Evolutionary conservation across 2,888 invertebrate genomes (phyloP).

Genomic region (Bombylius discolor): DNA sequence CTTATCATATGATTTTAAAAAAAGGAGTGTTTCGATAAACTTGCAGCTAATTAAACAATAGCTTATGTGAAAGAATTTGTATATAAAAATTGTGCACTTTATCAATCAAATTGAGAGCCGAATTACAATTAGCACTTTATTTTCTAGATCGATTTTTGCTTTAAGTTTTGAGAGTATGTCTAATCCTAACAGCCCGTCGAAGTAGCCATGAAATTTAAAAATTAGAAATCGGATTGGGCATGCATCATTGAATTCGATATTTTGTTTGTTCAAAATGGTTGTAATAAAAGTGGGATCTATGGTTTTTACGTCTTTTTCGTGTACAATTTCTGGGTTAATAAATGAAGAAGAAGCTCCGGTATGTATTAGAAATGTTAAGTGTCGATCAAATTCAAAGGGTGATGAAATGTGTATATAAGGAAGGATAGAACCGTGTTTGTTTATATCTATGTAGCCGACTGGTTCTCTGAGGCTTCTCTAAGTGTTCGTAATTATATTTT

Average conservation of each 20-base stretch:
- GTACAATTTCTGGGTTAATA: conserved; percentile 9
- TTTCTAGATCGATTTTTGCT: no score
- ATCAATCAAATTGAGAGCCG: no score
- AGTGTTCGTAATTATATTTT: neutral
- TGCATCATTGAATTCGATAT: conserved; percentile 6
- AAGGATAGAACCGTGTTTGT: conserved; percentile 8
- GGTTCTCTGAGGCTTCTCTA: conserved; percentile 5
- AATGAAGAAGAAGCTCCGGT: conserved; percentile 11
- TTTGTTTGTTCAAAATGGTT: conserved; percentile 3
- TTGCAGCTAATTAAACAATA: no score
- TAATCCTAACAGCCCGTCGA: conserved; percentile 7
- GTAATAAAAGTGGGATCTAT: conserved; percentile 1
- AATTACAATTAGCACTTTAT: neutral
- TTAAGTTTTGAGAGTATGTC: conserved; percentile 3
- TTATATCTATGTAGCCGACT: conserved; percentile 10
- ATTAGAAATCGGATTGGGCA: conserved; percentile 7
- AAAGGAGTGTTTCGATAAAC: no score
- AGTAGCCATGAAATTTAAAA: conserved; percentile 11
- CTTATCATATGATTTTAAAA: neutral
- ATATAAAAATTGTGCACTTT: no score
- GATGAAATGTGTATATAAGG: conserved; percentile 9
- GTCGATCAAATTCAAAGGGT: conserved; percentile 8
- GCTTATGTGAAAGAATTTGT: no score
- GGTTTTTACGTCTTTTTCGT: neutral
- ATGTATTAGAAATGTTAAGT: conserved; percentile 9